These are phyloP conservation scores for Ommatoiulus sabulosus DNA, from an alignment of 2,888 invertebrate species.

Conservation along the genomic window DNA sequence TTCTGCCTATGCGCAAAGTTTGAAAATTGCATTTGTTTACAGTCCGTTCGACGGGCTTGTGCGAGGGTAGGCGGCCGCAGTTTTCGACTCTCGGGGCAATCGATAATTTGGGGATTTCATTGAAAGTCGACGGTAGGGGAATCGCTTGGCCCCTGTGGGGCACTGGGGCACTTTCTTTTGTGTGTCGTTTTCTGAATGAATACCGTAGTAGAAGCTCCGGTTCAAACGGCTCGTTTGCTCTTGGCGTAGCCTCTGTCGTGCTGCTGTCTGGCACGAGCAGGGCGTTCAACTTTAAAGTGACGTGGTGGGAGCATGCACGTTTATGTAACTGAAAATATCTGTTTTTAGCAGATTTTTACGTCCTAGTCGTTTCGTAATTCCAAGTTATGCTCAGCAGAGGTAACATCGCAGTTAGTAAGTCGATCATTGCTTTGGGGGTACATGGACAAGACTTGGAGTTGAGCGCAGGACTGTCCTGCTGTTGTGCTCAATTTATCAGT, in stretches of 20 bases:
- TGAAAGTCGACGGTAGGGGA: not conserved
- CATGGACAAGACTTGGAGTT: no score
- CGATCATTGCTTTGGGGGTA: no score
- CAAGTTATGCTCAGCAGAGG: no score
- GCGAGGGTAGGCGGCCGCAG: not conserved
- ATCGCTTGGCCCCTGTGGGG: not conserved
- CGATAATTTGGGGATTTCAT: constrained; percentile 23
- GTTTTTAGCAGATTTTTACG: not conserved
- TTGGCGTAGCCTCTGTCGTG: not conserved
- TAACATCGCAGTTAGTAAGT: no score
- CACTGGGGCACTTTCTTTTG: not conserved
- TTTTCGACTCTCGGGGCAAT: not conserved
- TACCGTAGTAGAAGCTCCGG: not conserved
- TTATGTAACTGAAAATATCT: constrained; percentile 14
- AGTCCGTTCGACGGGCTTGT: not conserved
- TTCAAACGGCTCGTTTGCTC: not conserved
- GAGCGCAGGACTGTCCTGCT: no score
- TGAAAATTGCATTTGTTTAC: constrained; percentile 6
- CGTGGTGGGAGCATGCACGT: not conserved
- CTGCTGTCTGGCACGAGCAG: not conserved
- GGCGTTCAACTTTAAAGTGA: constrained; percentile 8
- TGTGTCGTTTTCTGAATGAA: not conserved
- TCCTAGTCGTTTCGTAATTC: not conserved
- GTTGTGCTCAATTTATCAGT: no score
- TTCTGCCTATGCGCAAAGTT: not conserved